A percentile compares a stretch with the other conserved stretches of the same genome.
These are phyloP conservation scores for Porites divaricata DNA, from an alignment of 92 coral and sea anemone species.

Conservation along the genomic window DNA sequence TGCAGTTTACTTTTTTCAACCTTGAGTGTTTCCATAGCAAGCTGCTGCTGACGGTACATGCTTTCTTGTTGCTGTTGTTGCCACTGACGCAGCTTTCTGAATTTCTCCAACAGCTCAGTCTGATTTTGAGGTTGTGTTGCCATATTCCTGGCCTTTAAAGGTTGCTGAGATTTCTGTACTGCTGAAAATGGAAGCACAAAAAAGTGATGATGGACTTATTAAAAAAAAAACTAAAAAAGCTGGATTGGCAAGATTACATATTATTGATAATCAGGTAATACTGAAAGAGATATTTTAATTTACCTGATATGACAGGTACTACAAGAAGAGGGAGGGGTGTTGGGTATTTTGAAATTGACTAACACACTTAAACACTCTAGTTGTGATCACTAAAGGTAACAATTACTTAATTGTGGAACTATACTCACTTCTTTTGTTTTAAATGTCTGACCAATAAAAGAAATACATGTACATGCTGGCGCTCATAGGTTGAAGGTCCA, in stretches of 20 bases:
- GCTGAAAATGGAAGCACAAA: not conserved
- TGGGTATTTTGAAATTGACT: no score
- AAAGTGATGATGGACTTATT: not conserved
- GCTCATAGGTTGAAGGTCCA: no score
- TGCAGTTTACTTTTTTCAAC: conserved; percentile 72
- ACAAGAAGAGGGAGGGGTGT: no score
- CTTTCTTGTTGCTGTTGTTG: conserved; percentile 96
- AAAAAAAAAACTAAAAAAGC: not conserved
- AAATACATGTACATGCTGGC: no score
- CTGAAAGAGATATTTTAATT: no score
- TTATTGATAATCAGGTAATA: no score
- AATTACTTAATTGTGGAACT: no score
- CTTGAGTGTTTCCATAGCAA: conserved; percentile 75
- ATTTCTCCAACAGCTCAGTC: conserved; percentile 84
- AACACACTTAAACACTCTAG: no score
- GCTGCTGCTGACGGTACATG: conserved; percentile 88
- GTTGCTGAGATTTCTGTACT: conserved; percentile 53
- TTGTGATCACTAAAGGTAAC: no score
- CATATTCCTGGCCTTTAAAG: conserved; percentile 71
- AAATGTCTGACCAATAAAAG: no score
- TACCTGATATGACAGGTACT: no score
- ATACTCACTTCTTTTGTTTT: no score
- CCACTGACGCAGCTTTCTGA: conserved; percentile 97
- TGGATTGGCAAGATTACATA: not conserved
- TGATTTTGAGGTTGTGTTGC: conserved; percentile 56